Base-by-base conservation (phyloP, 2,113 vertebrate genomes). In the Dascyllus trimaculatus region DNA sequence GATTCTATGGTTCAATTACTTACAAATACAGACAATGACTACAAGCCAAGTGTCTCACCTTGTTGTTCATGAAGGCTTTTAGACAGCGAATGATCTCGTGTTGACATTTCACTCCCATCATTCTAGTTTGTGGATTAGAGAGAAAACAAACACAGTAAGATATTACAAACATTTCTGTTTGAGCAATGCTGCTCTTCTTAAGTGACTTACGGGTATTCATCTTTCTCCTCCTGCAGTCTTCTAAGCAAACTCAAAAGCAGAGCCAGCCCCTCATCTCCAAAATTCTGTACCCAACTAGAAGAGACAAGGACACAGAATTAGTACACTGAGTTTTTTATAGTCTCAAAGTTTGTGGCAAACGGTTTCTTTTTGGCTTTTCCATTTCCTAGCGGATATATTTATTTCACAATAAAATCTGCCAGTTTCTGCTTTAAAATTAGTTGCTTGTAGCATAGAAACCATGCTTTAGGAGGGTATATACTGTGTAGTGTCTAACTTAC, bases 51-150 rank as follows among this genome's bases (percentile, higher is more conserved):
- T 14, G 8, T 53, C 90, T 93, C 71, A 97, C 97, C 95, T 96
- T 97, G 90, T 97, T 97, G 87, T 98, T 97, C 97, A 97, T 97
- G 75, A 97, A 97, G 57, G 96, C 95, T 92, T 98, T 98, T 26
- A 97, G 93, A 88, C 96, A 98, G 52, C 95, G 93, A 84, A 97
- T 96, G 76, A 97, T 96, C 87, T 98, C 97, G 57, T 96, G 95
- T 74, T 97, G 95, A 89, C 96, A 95, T 90, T 94, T 95, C 2
- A 92, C 90, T 49, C 92, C 91, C 35, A 89, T 83, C 24, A 46
- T 48, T 72, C 90, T 92, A 56, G 43, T 43, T 71, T 6, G 40
- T 75, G 46, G 57, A 73, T 24, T 18, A 73, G 14, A 84, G 11
- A 25, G 19, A 49, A 45, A 18, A 78, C 7, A 54, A 2, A 71